phyloP scores from a whole-genome alignment of 1,140 invertebrate species.

The Gonatopus flavifemur region DNA sequence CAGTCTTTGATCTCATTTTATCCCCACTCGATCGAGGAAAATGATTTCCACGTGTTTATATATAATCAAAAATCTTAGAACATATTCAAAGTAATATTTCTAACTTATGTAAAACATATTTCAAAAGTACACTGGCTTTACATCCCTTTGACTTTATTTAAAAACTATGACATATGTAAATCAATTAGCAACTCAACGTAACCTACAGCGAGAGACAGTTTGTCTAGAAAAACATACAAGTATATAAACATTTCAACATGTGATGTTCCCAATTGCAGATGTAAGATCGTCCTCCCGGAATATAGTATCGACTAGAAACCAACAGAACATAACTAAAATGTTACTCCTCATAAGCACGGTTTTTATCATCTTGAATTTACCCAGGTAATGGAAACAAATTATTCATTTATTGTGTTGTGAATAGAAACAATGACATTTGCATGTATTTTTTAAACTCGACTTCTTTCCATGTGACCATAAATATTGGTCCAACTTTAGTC shows the following conservation, averaged over 20 bases:
- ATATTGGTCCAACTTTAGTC: no score
- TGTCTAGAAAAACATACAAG: conserved; percentile 3
- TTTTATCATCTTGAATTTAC: conserved; percentile 61
- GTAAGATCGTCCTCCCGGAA: conserved; percentile 50
- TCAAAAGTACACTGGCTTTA: no score
- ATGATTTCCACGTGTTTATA: not conserved
- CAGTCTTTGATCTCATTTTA: not conserved
- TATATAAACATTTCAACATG: conserved; percentile 1
- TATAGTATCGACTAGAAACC: conserved; percentile 56
- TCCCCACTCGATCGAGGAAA: not conserved
- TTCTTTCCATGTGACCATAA: no score
- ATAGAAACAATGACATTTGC: no score
- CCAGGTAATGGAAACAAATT: conserved; percentile 57
- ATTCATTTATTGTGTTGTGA: no score
- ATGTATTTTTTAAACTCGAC: no score
- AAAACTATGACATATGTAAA: no score
- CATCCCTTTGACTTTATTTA: no score
- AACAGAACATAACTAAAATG: conserved; percentile 63
- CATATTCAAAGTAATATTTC: not conserved
- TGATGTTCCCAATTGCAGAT: conserved; percentile 41
- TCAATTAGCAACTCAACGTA: no score
- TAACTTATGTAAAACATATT: no score
- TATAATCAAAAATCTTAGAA: not conserved
- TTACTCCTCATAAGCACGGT: conserved; percentile 61
- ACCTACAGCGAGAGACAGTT: no score